phyloP scores from a whole-genome alignment of 2,113 vertebrate genomes.

The Felis catus region DNA sequence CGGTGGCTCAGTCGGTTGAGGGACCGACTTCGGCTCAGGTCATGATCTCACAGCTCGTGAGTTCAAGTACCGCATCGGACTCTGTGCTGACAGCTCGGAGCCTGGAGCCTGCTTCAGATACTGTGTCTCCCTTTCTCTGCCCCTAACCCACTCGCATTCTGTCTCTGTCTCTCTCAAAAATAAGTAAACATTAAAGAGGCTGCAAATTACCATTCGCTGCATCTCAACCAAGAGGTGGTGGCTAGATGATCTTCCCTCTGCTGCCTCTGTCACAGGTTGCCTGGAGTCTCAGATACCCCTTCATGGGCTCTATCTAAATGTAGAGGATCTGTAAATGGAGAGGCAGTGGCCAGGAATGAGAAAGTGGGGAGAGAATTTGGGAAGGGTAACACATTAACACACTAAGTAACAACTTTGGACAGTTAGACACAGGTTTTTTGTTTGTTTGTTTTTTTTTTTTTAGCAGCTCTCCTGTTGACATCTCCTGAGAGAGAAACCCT shows the following conservation, averaged over 20 bases:
- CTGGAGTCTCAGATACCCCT: background rate
- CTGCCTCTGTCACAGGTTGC: background rate
- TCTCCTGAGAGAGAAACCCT: constrained; percentile 13
- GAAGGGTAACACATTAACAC: background rate
- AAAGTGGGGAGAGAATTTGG: background rate
- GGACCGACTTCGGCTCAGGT: background rate
- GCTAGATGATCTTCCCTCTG: background rate
- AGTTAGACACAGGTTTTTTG: background rate
- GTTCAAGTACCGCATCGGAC: background rate
- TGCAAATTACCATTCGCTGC: background rate
- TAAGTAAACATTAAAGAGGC: background rate
- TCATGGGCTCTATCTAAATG: background rate
- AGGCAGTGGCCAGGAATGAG: background rate
- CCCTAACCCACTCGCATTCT: too few species aligned
- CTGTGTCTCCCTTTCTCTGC: too few species aligned
- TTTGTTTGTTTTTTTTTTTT: background rate
- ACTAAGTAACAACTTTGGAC: background rate
- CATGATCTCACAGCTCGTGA: background rate
- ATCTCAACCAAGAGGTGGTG: background rate
- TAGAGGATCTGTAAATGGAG: background rate
- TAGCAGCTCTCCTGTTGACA: constrained; percentile 19
- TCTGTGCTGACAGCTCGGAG: background rate
- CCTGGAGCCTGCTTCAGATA: background rate
- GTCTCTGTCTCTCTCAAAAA: too few species aligned
- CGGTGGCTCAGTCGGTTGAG: background rate